A percentile compares a stretch with the other conserved stretches of the same genome.
phyloP scores from a whole-genome alignment of 2,888 invertebrate genomes.

The Ellobium chinense region DNA sequence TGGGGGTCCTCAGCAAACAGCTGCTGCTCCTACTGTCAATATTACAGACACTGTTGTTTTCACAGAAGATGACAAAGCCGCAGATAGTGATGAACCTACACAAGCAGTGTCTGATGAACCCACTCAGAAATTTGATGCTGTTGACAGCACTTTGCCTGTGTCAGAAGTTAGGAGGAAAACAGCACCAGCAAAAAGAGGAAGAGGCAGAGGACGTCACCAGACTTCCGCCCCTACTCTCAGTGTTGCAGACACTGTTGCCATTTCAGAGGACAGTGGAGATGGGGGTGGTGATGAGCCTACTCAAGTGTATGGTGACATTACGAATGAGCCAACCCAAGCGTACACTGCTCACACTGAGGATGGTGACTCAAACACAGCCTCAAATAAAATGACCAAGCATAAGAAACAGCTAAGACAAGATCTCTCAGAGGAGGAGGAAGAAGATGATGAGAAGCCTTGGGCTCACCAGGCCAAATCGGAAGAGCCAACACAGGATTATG shows the following conservation, averaged over 20 bases:
- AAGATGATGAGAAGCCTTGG: not conserved
- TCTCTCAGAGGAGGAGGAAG: not conserved
- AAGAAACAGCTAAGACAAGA: no score
- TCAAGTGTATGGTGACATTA: not conserved
- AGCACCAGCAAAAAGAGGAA: no score
- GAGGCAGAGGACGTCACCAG: not conserved
- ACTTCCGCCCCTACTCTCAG: not conserved
- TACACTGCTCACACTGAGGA: no score
- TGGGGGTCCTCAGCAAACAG: not conserved
- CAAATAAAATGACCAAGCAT: no score
- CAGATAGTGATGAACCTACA: not conserved
- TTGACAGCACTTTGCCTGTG: no score
- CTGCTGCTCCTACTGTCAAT: not conserved
- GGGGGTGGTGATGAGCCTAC: not conserved
- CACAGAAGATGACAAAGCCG: not conserved
- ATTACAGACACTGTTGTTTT: not conserved
- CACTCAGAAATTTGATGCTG: not conserved
- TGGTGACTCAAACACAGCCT: no score
- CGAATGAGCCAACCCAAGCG: conserved; percentile 1
- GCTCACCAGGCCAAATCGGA: no score
- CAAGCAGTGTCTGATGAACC: not conserved
- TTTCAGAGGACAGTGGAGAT: not conserved
- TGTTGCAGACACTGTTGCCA: not conserved
- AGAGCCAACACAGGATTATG: no score
- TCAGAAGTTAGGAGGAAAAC: no score